Percentiles rank a stretch among this genome's conserved stretches.
Evolutionary conservation across 2,888 invertebrate species (phyloP).

Genomic region (Xestia rhomboidea): DNA sequence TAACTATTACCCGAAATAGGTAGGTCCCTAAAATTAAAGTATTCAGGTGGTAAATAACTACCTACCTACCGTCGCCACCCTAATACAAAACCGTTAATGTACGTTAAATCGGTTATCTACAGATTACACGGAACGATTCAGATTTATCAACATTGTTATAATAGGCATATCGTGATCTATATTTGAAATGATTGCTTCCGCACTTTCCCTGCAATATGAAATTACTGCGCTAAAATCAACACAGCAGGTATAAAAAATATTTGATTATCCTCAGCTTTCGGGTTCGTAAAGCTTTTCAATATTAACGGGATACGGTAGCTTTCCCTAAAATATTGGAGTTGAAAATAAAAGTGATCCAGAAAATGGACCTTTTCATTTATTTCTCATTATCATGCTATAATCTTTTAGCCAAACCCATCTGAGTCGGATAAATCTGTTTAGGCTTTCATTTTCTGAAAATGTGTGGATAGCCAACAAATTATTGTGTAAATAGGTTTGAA

Average conservation of each 20-base stretch:
- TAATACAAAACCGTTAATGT: constrained; percentile 29
- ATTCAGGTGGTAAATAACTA: constrained; percentile 9
- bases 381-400: constrained; percentile 49
- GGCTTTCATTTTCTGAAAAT: constrained; percentile 54
- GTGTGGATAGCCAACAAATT: constrained; percentile 55
- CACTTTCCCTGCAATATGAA: constrained; percentile 18
- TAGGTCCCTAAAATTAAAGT: constrained; percentile 18
- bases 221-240: constrained; percentile 14
- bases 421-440: constrained; percentile 53
- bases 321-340: constrained; percentile 28
- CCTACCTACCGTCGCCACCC: background rate
- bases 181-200: constrained; percentile 32
- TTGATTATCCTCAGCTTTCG: constrained; percentile 6
- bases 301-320: constrained; percentile 11
- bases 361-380: constrained; percentile 47
- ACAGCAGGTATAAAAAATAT: constrained; percentile 18
- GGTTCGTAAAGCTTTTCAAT: constrained; percentile 17
- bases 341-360: constrained; percentile 36
- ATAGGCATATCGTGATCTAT: constrained; percentile 17
- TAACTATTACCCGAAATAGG: constrained; percentile 22
- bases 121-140: constrained; percentile 37
- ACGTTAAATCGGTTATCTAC: constrained; percentile 42
- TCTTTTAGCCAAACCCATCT: constrained; percentile 53
- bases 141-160: constrained; percentile 14
- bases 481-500: constrained; percentile 55